Conservation (phyloP, 35 echinoderm and acorn worm species). For the Ophioderma brevispina region DNA sequence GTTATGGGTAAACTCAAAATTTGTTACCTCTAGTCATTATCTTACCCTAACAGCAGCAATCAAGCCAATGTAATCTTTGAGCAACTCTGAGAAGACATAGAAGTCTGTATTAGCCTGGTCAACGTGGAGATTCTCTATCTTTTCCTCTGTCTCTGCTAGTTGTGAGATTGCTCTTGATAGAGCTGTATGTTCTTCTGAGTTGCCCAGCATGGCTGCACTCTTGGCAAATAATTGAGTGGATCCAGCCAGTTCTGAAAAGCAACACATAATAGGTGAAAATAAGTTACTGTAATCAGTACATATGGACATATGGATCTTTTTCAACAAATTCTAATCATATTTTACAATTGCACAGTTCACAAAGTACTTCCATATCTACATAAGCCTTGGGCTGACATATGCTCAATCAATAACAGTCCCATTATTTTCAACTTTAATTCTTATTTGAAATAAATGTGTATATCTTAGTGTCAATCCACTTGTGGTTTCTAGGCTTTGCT, state of each 20-base stretch:
- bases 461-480: no score
- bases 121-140: conserved; percentile 83
- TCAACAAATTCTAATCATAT: no score
- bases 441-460: no score
- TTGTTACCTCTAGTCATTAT: background rate
- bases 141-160: conserved; percentile 93
- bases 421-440: no score
- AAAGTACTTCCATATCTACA: no score
- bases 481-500: no score
- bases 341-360: no score
- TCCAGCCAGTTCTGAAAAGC: conserved; percentile 65
- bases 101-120: conserved; percentile 94
- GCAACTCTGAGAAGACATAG: conserved; percentile 93
- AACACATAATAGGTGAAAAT: background rate
- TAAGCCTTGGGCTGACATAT: no score
- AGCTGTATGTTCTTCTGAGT: conserved; percentile 97
- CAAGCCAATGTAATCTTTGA: conserved; percentile 98
- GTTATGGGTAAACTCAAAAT: no score
- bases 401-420: no score
- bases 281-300: no score
- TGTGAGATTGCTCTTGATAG: conserved; percentile 94
- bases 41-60: conserved; percentile 93
- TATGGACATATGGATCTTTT: no score
- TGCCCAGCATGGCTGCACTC: conserved; percentile 94
- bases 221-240: conserved; percentile 94